phyloP scores from a whole-genome alignment of 2,113 vertebrate genomes.

The Rana temporaria region DNA sequence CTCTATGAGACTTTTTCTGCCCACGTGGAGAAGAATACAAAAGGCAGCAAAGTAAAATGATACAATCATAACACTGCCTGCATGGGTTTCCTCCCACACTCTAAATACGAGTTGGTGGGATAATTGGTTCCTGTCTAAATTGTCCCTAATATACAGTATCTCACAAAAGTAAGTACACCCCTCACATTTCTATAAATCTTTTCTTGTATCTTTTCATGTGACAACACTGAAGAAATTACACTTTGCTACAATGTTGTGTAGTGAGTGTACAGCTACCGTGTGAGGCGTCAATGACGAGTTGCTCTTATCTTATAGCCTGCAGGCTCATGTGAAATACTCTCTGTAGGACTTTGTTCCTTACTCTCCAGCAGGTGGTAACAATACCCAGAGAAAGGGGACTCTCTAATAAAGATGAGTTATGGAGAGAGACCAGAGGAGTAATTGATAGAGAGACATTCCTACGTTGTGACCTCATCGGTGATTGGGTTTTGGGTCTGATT shows the following conservation, averaged over 20 bases:
- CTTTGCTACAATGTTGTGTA: no score
- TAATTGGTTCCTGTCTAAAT: no score
- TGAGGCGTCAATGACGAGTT: no score
- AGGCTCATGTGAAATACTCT: background rate
- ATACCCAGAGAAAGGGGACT: background rate
- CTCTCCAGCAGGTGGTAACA: background rate
- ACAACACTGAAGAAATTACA: no score
- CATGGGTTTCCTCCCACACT: no score
- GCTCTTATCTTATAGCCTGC: background rate
- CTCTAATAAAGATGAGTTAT: background rate
- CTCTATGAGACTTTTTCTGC: background rate
- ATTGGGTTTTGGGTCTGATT: background rate
- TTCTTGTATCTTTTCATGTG: no score
- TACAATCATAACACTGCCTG: no score
- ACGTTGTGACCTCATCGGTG: slow-evolving; percentile 10
- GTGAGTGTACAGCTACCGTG: no score
- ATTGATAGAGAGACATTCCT: slow-evolving; percentile 2
- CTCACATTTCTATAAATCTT: no score
- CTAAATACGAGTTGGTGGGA: no score
- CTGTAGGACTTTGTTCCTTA: background rate
- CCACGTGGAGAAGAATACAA: background rate
- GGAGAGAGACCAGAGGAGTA: background rate
- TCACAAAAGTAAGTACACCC: no score
- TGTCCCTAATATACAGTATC: no score
- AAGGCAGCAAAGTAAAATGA: background rate